phyloP scores from a whole-genome alignment of 2,888 invertebrate genomes.

The Stenodera caucasica region DNA sequence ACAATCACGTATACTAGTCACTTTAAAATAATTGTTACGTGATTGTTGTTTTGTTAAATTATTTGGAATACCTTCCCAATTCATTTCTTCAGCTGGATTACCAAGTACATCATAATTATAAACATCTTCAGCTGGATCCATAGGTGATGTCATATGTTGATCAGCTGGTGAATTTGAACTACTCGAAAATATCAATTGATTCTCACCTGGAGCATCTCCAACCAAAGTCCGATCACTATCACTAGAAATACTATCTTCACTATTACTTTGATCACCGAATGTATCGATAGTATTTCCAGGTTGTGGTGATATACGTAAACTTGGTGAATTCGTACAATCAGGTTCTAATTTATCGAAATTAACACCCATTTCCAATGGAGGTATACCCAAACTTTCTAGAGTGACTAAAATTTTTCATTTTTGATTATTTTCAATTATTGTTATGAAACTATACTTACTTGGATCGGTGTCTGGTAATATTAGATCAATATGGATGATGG shows the following conservation, averaged over 20 bases:
- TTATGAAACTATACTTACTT: conserved; percentile 51
- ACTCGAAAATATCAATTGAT: conserved; percentile 45
- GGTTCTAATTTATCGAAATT: conserved; percentile 43
- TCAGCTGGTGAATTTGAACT: conserved; percentile 53
- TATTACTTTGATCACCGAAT: conserved; percentile 67
- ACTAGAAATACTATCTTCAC: conserved; percentile 75
- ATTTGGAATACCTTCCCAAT: conserved; percentile 46
- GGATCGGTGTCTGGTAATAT: conserved; percentile 65
- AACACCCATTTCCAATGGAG: conserved; percentile 54
- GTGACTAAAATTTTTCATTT: conserved; percentile 48
- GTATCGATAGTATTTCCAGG: conserved; percentile 45
- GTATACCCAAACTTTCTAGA: conserved; percentile 59
- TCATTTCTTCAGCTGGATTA: conserved; percentile 46
- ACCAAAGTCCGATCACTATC: conserved; percentile 70
- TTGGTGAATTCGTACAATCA: conserved; percentile 46
- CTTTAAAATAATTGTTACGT: conserved; percentile 33
- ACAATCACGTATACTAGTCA: conserved; percentile 33
- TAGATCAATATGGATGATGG: conserved; percentile 65
- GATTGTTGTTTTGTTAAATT: background rate
- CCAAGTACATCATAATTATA: conserved; percentile 45
- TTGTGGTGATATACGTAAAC: conserved; percentile 47
- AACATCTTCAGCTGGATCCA: conserved; percentile 48
- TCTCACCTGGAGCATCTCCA: conserved; percentile 60
- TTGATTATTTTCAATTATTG: conserved; percentile 12
- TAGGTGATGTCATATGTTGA: conserved; percentile 52